Evolutionary conservation across 2,888 invertebrate genomes (phyloP), one percentile per base, ranked within the genome.

Genomic region (Himalopsyche anomala): DNA sequence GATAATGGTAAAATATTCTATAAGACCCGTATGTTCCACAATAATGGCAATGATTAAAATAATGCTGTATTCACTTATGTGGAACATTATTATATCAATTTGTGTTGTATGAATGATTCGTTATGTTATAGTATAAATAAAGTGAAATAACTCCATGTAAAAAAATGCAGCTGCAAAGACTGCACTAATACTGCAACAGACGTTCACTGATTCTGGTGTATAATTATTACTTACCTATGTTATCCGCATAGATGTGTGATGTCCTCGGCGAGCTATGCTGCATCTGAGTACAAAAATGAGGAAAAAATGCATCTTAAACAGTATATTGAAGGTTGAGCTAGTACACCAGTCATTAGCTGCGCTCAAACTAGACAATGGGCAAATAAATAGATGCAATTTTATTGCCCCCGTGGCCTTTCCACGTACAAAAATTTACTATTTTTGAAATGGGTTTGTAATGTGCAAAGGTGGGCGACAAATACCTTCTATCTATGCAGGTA

Each of bases 341-440:
- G 74, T 36, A 74, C 12, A 38, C 11, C 74, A 74, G 38, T 74
- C 36, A 15, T 15, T 15, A 9, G 15, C 38, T 15, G 74, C 38
- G 5, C 38, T 28, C 74, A 36, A 36, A 36, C 36, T 38, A 54
- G 28, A 82, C 82, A 82, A 82, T 82, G 55, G 56, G 45, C 82
- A 55, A 82, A 82, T 82, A 54, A 82, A 82, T 82, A 36, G 12
- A 56, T 82, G 36, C 56, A 55, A 82, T 82, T 82, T 82, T 40
- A 55, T 55, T 17, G 42, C 36, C 5, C 51, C 45, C 19, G 51
- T 19, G 82, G 51, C 82, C 82, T 45, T 82, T 45, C 6, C 15
- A 51, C 51, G 51, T 15, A 51, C 51, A 51, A 15, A 38, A 19
- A 74, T 12, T 36, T 6, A n/a, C 36, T 74, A 36, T 74, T 28